Conservation (phyloP, 2,888 invertebrate genomes). For the Hedya salicella region DNA sequence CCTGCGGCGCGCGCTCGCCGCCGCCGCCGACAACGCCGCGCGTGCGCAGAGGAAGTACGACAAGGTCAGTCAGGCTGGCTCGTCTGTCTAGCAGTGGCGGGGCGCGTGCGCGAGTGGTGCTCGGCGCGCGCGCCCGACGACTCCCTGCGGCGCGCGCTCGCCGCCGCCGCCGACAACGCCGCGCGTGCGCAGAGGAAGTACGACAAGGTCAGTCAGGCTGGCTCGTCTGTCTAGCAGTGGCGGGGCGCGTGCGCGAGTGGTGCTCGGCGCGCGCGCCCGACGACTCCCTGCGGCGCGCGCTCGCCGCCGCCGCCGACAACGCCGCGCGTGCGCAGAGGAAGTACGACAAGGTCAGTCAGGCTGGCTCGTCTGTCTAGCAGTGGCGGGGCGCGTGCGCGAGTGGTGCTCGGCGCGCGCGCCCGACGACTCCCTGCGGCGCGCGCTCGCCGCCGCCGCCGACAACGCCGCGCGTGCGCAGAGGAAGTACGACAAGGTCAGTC, state of each 20-base stretch:
- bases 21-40: conserved; percentile 90
- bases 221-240: too few species aligned
- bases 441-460: conserved; percentile 90
- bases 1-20: conserved; percentile 88
- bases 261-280: conserved; percentile 91
- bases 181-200: conserved; percentile 91
- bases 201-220: conserved; percentile 70
- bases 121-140: conserved; percentile 91
- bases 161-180: conserved; percentile 90
- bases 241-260: conserved; percentile 90
- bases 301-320: conserved; percentile 90
- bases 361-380: too few species aligned
- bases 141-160: conserved; percentile 88
- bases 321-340: conserved; percentile 92
- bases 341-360: conserved; percentile 74
- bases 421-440: conserved; percentile 87
- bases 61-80: conserved; percentile 66
- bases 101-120: conserved; percentile 90
- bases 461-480: conserved; percentile 90
- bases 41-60: conserved; percentile 91
- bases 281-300: conserved; percentile 87
- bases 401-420: conserved; percentile 91
- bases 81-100: too few species aligned
- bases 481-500: conserved; percentile 85
- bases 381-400: conserved; percentile 90